phyloP scores from a whole-genome alignment of 1,140 invertebrate species.

The Atta colombica region DNA sequence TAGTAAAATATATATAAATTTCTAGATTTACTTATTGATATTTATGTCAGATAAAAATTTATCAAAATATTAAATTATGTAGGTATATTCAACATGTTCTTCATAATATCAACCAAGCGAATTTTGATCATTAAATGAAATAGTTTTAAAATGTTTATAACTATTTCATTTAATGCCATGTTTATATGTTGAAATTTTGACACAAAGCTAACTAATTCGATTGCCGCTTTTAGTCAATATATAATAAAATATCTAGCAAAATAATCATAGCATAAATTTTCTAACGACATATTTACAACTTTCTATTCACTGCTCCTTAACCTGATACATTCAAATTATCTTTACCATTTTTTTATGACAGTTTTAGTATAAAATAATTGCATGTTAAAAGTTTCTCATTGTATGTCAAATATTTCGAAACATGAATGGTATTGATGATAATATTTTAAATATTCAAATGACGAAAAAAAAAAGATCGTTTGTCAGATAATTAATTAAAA shows the following conservation, averaged over 20 bases:
- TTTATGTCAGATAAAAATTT: background rate
- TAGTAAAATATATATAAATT: background rate
- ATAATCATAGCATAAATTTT: background rate
- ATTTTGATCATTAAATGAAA: constrained; percentile 30
- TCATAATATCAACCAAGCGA: background rate
- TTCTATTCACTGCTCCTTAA: background rate
- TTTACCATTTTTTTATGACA: background rate
- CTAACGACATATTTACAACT: background rate
- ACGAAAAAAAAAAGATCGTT: background rate
- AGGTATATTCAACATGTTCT: background rate
- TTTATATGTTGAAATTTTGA: no score
- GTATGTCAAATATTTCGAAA: background rate
- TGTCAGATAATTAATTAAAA: background rate
- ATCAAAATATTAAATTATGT: background rate
- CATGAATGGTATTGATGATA: background rate
- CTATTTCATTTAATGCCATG: no score
- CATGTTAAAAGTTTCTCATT: background rate
- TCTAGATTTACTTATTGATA: background rate
- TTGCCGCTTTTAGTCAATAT: constrained; percentile 58
- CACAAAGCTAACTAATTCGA: constrained; percentile 64
- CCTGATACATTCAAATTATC: background rate
- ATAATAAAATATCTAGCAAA: constrained; percentile 63
- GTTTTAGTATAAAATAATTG: constrained; percentile 3
- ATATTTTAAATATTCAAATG: background rate
- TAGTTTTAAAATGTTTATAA: background rate